Evolutionary conservation across 1,140 invertebrate species (phyloP), one percentile per base, ranked within the genome.

Genomic region (Aplysia californica): DNA sequence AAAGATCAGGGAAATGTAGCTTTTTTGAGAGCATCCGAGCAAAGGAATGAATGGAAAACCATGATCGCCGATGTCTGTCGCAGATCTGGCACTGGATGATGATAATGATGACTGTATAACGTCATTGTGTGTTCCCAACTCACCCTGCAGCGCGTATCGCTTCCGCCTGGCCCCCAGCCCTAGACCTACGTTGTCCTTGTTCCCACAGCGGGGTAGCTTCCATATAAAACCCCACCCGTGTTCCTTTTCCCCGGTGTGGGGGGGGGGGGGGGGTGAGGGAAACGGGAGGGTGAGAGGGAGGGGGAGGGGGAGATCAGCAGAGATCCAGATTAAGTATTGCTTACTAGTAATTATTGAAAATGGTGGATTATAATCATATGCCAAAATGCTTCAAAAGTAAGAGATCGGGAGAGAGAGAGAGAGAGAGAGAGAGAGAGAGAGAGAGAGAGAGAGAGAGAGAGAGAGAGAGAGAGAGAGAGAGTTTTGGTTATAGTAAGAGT

Each of bases 101-200:
- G n/a, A n/a, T n/a, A n/a, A n/a, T n/a, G n/a, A n/a, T n/a, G n/a
- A n/a, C 69, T 29, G 69, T 4, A 56, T 1, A 71, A 21, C 55
- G 1, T 10, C 15, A 58, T 23, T 56, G 50, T 35, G 20, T 35
- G 44, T 4, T 10, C 4, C 3, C 2, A 3, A 59, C 56, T 61
- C 72, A 83, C 83, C 83, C 71, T 85, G 83, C 33, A 85, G 61
- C 56, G 83, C 79, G 65, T 85, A 85, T 71, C 83, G 71, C 44
- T 76, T 81, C 58, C 65, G 26, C 35, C 80, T 79, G 23, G 79
- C 83, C 15, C 74, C 77, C 26, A 66, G 58, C 15, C 82, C 80
- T n/a, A 80, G 67, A 2, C 79, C 58, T 3, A 83, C 61, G 18
- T 80, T 70, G 50, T 85, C 83, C 21, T 67, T 61, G 56, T 80